Percentiles rank a stretch among this genome's conserved stretches.
Conservation (phyloP, 2,888 invertebrate genomes). For the Drosophila nigricruria region DNA sequence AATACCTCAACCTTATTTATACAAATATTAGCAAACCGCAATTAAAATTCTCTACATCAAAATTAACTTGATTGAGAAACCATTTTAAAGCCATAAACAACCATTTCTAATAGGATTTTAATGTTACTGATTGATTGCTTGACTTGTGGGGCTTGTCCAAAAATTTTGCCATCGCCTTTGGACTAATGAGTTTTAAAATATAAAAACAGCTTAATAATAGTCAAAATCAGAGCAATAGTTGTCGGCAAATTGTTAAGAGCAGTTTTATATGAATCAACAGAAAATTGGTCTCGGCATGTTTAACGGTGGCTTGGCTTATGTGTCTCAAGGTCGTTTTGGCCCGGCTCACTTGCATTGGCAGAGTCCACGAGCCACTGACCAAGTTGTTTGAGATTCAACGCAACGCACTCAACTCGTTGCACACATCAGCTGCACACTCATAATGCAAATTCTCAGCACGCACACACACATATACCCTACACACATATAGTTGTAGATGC, state of each 20-base stretch:
- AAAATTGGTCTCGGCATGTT: slow-evolving; percentile 64
- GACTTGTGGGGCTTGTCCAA: slow-evolving; percentile 40
- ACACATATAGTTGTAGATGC: slow-evolving; percentile 18
- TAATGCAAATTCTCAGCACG: slow-evolving; percentile 62
- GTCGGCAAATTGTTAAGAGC: slow-evolving; percentile 45
- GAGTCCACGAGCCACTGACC: slow-evolving; percentile 39
- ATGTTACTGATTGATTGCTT: slow-evolving; percentile 58
- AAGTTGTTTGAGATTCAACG: slow-evolving; percentile 51
- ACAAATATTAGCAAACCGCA: background rate
- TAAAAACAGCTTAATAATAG: slow-evolving; percentile 33
- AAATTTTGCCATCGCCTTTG: slow-evolving; percentile 17
- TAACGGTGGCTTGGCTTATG: slow-evolving; percentile 50
- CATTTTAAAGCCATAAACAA: slow-evolving; percentile 6
- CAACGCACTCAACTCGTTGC: slow-evolving; percentile 50
- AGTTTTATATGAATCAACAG: slow-evolving; percentile 44
- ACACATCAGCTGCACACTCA: slow-evolving; percentile 14
- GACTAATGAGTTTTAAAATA: slow-evolving; percentile 59
- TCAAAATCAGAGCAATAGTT: slow-evolving; percentile 45
- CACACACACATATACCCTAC: slow-evolving; percentile 29
- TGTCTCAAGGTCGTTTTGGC: slow-evolving; percentile 65
- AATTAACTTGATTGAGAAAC: background rate
- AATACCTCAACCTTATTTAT: background rate
- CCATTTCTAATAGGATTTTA: slow-evolving; percentile 55
- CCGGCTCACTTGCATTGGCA: slow-evolving; percentile 24
- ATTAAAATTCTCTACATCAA: background rate